Evolutionary conservation across 2,888 invertebrate species (phyloP).

Genomic region (Synergus itoensis): DNA sequence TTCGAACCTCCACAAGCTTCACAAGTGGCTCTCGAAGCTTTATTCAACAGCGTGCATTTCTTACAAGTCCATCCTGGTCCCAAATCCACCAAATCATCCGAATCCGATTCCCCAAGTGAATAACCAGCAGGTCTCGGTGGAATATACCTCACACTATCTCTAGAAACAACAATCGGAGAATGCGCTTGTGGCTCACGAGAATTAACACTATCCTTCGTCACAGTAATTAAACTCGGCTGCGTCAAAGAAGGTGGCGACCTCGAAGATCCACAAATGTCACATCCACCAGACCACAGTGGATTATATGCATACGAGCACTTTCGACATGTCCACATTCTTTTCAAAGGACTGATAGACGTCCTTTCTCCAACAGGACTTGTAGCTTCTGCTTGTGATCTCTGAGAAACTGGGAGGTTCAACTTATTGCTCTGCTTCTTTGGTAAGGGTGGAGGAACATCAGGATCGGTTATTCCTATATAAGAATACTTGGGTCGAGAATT

Average conservation of each 20-base stretch:
- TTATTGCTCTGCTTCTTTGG: conserved; percentile 74
- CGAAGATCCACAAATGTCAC: conserved; percentile 89
- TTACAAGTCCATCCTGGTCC: conserved; percentile 86
- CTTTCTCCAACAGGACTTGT: conserved; percentile 70
- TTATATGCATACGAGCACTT: conserved; percentile 94
- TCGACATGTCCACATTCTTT: conserved; percentile 91
- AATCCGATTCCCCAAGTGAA: conserved; percentile 74
- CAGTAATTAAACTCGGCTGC: conserved; percentile 85
- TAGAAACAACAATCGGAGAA: conserved; percentile 75
- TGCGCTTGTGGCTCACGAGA: conserved; percentile 70
- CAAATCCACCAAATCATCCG: conserved; percentile 82
- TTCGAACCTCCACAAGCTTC: conserved; percentile 93
- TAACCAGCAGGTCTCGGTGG: conserved; percentile 75
- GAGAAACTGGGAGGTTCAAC: conserved; percentile 61
- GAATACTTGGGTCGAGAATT: conserved; percentile 74
- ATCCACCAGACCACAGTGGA: conserved; percentile 87
- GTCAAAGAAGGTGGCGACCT: conserved; percentile 82
- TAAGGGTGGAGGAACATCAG: conserved; percentile 74
- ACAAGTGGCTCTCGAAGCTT: conserved; percentile 85
- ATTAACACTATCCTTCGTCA: conserved; percentile 80
- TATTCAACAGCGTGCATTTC: conserved; percentile 93
- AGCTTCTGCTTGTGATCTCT: conserved; percentile 70
- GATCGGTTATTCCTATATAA: conserved; percentile 74
- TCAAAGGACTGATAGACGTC: conserved; percentile 68
- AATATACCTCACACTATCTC: conserved; percentile 76